Evolutionary conservation across 2,888 invertebrate species (phyloP).

Genomic region (Drosophila paranaensis): DNA sequence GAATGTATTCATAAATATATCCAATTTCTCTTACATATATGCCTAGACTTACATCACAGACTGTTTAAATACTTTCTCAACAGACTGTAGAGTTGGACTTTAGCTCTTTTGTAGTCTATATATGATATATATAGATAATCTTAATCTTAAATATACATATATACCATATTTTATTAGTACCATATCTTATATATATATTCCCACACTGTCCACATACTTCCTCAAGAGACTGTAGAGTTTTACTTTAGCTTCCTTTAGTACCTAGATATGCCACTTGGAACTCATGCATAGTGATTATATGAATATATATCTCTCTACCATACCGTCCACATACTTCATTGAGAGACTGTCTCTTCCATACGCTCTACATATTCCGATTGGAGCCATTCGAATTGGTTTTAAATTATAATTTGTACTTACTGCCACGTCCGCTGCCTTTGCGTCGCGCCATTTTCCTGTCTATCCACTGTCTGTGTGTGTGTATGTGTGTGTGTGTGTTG

Average conservation of each 20-base stretch:
- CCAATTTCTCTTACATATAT: too few relatives aligned
- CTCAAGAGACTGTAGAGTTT: background rate
- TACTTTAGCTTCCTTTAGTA: background rate
- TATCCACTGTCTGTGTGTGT: conserved; percentile 1
- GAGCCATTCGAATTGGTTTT: background rate
- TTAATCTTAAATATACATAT: too few relatives aligned
- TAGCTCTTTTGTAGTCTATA: too few relatives aligned
- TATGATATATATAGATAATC: too few relatives aligned
- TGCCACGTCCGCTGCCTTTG: conserved; percentile 81
- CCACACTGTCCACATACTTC: background rate
- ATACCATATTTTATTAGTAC: too few relatives aligned
- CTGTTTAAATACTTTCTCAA: background rate
- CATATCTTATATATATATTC: too few relatives aligned
- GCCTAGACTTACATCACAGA: background rate
- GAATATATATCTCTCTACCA: too few relatives aligned
- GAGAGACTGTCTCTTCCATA: background rate
- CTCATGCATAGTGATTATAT: too few relatives aligned
- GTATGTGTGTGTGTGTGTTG: conserved; percentile 1
- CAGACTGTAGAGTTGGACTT: background rate
- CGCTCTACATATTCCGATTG: background rate
- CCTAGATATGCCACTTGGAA: too few relatives aligned
- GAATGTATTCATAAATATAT: background rate
- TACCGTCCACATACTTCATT: background rate
- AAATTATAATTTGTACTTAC: conserved; percentile 64
- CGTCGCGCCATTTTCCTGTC: conserved; percentile 74